A percentile compares a stretch with the other conserved stretches of the same genome.
Evolutionary conservation across 1,140 invertebrate species (phyloP).

Genomic region (Asobara japonica): DNA sequence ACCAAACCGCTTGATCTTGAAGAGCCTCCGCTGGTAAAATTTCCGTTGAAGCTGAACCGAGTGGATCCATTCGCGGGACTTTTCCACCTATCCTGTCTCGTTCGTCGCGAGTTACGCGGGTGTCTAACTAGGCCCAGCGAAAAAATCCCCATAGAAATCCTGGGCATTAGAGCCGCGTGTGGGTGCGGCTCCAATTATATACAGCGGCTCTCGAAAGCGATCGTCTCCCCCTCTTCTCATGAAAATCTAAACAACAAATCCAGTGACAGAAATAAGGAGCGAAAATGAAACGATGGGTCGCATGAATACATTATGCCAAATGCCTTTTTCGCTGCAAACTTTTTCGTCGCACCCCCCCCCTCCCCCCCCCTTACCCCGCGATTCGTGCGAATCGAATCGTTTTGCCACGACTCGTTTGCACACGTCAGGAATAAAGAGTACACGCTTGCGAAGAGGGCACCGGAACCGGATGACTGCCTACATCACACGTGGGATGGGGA

Average conservation of each 20-base stretch:
- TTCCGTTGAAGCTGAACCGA: constrained; percentile 16
- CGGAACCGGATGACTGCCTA: neutral
- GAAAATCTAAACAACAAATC: neutral
- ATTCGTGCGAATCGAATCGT: constrained; percentile 45
- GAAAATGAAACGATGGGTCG: neutral
- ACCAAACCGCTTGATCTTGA: neutral
- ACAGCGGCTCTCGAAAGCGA: neutral
- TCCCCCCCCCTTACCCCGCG: neutral
- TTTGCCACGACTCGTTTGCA: constrained; percentile 50
- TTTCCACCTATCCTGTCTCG: neutral
- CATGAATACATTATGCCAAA: constrained; percentile 18
- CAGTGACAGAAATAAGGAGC: neutral
- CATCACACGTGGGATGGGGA: constrained; percentile 11
- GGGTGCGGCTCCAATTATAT: neutral
- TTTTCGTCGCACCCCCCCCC: constrained; percentile 19
- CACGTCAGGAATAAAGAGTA: constrained; percentile 16
- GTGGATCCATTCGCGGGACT: neutral
- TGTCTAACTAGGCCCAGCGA: neutral
- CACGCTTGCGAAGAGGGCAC: neutral
- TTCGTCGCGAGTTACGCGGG: neutral
- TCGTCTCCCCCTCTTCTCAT: neutral
- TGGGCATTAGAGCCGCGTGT: neutral
- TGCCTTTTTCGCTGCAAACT: constrained; percentile 26
- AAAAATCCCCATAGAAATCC: neutral
- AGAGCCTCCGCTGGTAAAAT: neutral